phyloP scores from a whole-genome alignment of 37 sponge, comb jelly and placozoan species.

The Dysidea cf. avara region DNA sequence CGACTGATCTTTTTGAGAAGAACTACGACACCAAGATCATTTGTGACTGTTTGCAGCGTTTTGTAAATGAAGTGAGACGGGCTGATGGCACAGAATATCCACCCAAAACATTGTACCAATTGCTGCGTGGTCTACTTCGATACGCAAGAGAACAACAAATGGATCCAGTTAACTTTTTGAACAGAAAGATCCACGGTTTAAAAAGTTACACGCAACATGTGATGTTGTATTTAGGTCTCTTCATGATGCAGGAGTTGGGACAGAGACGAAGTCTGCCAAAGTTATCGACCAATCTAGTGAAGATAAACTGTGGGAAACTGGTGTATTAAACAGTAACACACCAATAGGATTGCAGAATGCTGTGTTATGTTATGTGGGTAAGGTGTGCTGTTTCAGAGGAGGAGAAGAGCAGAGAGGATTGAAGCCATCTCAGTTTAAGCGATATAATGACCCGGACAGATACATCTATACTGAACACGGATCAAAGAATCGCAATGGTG shows the following conservation, averaged over 20 bases:
- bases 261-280: not conserved
- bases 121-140: too few relatives aligned
- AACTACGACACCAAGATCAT: not conserved
- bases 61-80: too few relatives aligned
- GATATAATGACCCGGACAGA: slow-evolving; percentile 5
- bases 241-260: not conserved
- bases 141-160: too few relatives aligned
- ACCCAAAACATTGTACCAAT: too few relatives aligned
- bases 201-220: slow-evolving; percentile 8
- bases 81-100: too few relatives aligned
- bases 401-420: too few relatives aligned
- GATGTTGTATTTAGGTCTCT: not conserved
- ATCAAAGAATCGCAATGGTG: slow-evolving; percentile 14
- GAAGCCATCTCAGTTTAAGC: not conserved
- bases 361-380: slow-evolving; percentile 1
- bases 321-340: not conserved
- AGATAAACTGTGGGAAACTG: slow-evolving; percentile 4
- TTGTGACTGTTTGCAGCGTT: too few relatives aligned
- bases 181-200: too few relatives aligned
- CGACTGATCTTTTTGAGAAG: too few relatives aligned
- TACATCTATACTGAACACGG: slow-evolving; percentile 23
- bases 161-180: too few relatives aligned
- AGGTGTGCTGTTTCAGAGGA: slow-evolving; percentile 3
- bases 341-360: slow-evolving; percentile 2
- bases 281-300: not conserved